Percentiles rank a stretch among this genome's conserved stretches.
phyloP scores from a whole-genome alignment of 1,140 invertebrate genomes.

The Ooceraea biroi region DNA sequence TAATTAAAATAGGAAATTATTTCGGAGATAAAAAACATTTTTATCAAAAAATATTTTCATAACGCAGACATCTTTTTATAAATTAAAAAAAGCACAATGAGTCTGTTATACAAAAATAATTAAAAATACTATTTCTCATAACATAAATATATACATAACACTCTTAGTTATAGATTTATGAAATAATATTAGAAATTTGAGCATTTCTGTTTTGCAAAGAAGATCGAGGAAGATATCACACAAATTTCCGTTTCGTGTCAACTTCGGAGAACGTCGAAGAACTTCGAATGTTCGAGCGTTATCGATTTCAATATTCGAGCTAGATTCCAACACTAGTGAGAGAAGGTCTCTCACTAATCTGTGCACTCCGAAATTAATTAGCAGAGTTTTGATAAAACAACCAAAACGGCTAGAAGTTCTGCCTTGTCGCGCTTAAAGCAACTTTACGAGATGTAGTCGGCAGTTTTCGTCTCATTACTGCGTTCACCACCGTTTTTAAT shows the following conservation, averaged over 20 bases:
- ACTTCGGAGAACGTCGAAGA: not conserved
- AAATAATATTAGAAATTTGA: not conserved
- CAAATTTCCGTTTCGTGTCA: not conserved
- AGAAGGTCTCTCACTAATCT: conserved; percentile 43
- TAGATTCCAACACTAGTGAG: conserved; percentile 37
- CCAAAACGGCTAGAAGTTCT: conserved; percentile 43
- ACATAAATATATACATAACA: not conserved
- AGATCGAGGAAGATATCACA: not conserved
- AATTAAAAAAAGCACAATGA: too few species aligned
- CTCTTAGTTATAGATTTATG: not conserved
- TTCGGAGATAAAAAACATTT: not conserved
- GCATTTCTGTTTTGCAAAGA: not conserved
- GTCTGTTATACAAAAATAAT: not conserved
- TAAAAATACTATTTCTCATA: not conserved
- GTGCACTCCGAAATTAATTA: conserved; percentile 54
- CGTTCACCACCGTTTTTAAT: conserved; percentile 42
- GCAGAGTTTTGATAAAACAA: conserved; percentile 56
- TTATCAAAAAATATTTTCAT: conserved; percentile 31
- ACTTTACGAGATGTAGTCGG: conserved; percentile 29
- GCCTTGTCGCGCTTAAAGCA: conserved; percentile 57
- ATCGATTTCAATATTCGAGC: conserved; percentile 27
- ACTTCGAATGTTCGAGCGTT: not conserved
- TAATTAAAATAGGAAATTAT: not conserved
- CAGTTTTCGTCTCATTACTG: conserved; percentile 44
- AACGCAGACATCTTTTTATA: too few species aligned